Evolutionary conservation across 2,888 invertebrate species (phyloP).

Genomic region (Choristoneura rosaceana): DNA sequence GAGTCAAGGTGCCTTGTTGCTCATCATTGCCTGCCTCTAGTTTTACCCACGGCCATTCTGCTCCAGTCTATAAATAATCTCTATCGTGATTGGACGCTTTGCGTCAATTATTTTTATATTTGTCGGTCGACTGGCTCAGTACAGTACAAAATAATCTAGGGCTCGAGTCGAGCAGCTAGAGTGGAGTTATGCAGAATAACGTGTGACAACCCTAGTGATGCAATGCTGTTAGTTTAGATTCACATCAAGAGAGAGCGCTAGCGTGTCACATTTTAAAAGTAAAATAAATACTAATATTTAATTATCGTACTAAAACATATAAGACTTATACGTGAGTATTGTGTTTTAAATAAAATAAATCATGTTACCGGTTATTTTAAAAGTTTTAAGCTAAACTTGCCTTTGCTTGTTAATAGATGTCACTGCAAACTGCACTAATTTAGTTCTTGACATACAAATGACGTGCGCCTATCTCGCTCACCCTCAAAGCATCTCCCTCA

Average conservation of each 20-base stretch:
- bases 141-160: constrained; percentile 6
- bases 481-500: constrained; percentile 26
- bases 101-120: constrained; percentile 30
- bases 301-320: neutral
- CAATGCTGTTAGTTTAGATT: neutral
- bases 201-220: constrained; percentile 22
- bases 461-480: constrained; percentile 30
- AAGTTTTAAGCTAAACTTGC: neutral
- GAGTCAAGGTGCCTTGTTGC: constrained; percentile 35
- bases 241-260: constrained; percentile 23
- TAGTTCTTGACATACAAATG: constrained; percentile 23
- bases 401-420: constrained; percentile 22
- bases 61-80: constrained; percentile 53
- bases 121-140: constrained; percentile 17
- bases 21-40: constrained; percentile 33
- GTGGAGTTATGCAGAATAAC: neutral
- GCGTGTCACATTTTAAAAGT: neutral
- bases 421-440: constrained; percentile 18
- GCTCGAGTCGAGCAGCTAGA: neutral
- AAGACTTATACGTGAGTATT: neutral
- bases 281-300: neutral
- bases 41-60: constrained; percentile 22
- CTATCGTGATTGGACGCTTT: constrained; percentile 49
- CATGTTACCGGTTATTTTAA: neutral
- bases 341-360: neutral